Evolutionary conservation across 2,797 vertebrate genomes (phyloP).

Genomic region (Tenualosa ilisha): DNA sequence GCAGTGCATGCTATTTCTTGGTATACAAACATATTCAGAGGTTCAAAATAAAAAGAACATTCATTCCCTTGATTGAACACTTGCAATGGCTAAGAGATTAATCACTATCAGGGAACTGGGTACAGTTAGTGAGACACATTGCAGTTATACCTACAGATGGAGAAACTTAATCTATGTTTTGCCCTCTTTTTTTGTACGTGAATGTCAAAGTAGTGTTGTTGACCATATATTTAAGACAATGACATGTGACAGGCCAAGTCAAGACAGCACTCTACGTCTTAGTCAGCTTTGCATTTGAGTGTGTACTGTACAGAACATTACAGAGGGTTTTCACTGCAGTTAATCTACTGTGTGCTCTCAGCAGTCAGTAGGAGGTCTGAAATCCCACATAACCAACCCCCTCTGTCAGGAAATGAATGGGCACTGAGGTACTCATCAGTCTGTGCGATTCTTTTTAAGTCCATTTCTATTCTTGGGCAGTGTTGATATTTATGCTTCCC

Average conservation of each 20-base stretch:
- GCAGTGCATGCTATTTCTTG: no score
- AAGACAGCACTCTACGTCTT: not conserved
- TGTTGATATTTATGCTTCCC: constrained; percentile 13
- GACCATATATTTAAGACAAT: not conserved
- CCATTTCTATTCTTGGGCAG: not conserved
- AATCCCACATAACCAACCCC: not conserved
- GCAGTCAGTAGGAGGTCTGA: not conserved
- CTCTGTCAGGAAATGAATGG: not conserved
- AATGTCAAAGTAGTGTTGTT: no score
- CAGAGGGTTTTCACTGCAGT: not conserved
- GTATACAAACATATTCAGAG: no score
- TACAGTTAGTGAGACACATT: no score
- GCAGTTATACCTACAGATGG: no score
- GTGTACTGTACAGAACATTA: not conserved
- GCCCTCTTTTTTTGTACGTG: no score
- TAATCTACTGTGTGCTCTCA: not conserved
- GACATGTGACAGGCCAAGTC: not conserved
- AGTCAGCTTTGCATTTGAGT: not conserved
- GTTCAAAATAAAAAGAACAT: no score
- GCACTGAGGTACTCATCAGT: not conserved
- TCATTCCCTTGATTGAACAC: no score
- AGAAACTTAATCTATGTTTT: no score
- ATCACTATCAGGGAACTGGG: no score
- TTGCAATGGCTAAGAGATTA: no score
- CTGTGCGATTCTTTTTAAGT: not conserved